Conservation (phyloP, 2,113 vertebrate genomes). For the Oostethus manadensis region DNA sequence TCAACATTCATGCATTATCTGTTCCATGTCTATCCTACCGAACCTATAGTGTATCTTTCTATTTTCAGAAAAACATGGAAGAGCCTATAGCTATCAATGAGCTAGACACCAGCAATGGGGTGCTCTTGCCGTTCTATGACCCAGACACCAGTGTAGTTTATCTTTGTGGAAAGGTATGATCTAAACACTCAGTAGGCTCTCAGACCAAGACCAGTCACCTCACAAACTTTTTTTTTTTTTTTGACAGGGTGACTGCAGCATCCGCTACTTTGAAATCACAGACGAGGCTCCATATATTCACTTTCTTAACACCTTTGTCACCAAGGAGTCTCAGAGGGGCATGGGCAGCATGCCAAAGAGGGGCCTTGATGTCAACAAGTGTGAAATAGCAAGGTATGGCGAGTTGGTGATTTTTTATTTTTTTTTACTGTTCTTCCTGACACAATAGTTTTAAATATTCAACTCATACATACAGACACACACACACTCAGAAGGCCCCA, state of each 20-base stretch:
- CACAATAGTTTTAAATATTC: too few species aligned
- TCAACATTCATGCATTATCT: background rate
- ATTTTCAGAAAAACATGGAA: slow-evolving; percentile 83
- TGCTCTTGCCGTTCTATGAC: slow-evolving; percentile 92
- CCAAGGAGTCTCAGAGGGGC: slow-evolving; percentile 96
- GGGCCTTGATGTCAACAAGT: slow-evolving; percentile 96
- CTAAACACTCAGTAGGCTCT: background rate
- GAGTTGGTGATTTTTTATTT: background rate
- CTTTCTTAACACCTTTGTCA: slow-evolving; percentile 92
- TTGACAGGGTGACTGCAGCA: slow-evolving; percentile 92
- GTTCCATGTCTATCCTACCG: background rate
- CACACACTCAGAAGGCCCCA: too few species aligned
- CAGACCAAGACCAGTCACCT: background rate
- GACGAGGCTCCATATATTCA: slow-evolving; percentile 92
- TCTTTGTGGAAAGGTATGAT: slow-evolving; percentile 89
- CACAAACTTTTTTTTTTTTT: background rate
- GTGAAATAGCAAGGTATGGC: slow-evolving; percentile 92
- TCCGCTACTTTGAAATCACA: slow-evolving; percentile 98
- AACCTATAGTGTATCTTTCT: background rate
- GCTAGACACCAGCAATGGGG: slow-evolving; percentile 95
- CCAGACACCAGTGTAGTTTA: slow-evolving; percentile 92
- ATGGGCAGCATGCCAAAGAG: slow-evolving; percentile 99
- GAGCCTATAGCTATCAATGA: slow-evolving; percentile 88
- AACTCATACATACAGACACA: background rate
- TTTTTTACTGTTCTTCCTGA: background rate